Evolutionary conservation across 1,140 invertebrate genomes (phyloP).

Genomic region (Pseudomyrmex concolor): DNA sequence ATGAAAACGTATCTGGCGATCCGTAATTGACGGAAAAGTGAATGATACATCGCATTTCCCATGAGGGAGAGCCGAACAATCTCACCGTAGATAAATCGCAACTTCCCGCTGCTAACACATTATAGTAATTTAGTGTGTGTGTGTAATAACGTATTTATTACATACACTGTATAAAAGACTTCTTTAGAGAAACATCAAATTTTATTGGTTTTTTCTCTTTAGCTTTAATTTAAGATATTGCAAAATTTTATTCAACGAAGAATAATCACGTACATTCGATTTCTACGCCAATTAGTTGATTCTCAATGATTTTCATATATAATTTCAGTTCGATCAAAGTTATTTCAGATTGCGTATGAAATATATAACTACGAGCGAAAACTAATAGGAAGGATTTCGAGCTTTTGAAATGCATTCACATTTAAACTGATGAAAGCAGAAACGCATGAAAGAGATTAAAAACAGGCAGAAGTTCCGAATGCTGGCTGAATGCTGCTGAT

Average conservation of each 20-base stretch:
- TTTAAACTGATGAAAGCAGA: background rate
- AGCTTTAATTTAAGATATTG: background rate
- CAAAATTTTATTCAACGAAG: background rate
- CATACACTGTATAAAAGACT: background rate
- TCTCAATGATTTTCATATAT: background rate
- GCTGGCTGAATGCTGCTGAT: background rate
- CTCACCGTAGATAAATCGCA: background rate
- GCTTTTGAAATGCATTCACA: background rate
- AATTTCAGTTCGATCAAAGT: background rate
- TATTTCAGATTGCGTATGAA: background rate
- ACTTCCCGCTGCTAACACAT: background rate
- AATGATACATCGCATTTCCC: background rate
- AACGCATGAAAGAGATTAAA: background rate
- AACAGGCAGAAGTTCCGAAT: background rate
- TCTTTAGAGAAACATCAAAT: background rate
- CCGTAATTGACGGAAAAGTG: slow-evolving; percentile 27
- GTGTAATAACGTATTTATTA: background rate
- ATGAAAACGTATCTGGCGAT: slow-evolving; percentile 38
- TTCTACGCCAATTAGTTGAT: background rate
- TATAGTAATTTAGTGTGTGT: background rate
- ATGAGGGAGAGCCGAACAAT: background rate
- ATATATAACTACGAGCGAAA: background rate
- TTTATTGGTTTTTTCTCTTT: too few species aligned
- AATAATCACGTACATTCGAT: too few species aligned
- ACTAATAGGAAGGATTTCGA: background rate